Percentiles rank a stretch among this genome's conserved stretches.
phyloP scores from a whole-genome alignment of 2,797 vertebrate species.

The Tinamus major region DNA sequence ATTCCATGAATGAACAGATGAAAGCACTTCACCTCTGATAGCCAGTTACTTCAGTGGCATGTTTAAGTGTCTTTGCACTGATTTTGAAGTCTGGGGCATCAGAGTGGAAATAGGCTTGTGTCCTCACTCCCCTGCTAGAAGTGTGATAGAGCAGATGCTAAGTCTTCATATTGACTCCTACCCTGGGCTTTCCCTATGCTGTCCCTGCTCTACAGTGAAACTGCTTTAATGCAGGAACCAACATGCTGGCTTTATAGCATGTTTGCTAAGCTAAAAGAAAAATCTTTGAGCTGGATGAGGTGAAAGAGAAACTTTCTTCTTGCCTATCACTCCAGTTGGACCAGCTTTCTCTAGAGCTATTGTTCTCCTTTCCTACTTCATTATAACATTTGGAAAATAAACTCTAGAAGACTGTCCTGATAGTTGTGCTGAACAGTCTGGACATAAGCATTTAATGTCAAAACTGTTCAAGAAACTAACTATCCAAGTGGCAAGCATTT shows the following conservation, averaged over 20 bases:
- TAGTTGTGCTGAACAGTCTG: not conserved
- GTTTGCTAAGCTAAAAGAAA: not conserved
- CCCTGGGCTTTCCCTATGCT: not conserved
- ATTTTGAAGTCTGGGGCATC: not conserved
- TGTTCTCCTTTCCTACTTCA: not conserved
- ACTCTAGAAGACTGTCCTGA: not conserved
- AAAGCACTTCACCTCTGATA: not conserved
- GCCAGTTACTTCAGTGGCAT: not conserved
- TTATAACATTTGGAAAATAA: not conserved
- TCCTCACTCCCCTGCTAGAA: not conserved
- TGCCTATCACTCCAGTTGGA: not conserved
- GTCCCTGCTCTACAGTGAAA: not conserved
- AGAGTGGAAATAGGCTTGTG: not conserved
- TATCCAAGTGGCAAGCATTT: not conserved
- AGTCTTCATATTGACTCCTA: not conserved
- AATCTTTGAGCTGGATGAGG: not conserved
- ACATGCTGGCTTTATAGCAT: not conserved
- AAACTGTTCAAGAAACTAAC: not conserved
- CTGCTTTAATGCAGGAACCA: not conserved
- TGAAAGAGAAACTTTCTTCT: not conserved
- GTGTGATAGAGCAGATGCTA: not conserved
- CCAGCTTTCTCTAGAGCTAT: not conserved
- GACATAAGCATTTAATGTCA: not conserved
- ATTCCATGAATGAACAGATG: not conserved
- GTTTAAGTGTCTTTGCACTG: not conserved